Percentiles rank a stretch among this genome's conserved stretches.
These are phyloP conservation scores for Octonoba sinensis DNA, from an alignment of 2,888 invertebrate genomes.

Conservation along the genomic window DNA sequence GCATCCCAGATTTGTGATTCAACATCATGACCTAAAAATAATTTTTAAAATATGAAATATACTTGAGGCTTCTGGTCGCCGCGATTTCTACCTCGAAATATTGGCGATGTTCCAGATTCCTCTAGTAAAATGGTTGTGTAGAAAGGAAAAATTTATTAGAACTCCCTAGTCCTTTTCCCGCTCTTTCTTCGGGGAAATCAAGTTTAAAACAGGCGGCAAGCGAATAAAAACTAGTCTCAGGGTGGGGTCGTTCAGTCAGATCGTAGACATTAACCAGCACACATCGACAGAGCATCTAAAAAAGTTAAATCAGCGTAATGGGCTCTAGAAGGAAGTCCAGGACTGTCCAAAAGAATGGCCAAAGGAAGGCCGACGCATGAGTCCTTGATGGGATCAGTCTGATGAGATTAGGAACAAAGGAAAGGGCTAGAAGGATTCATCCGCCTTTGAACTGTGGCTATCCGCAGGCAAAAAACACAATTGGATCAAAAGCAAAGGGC, in stretches of 20 bases:
- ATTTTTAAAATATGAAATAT: too few relatives aligned
- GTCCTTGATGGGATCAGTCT: slow-evolving; percentile 35
- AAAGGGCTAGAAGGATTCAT: slow-evolving; percentile 44
- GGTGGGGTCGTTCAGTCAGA: slow-evolving; percentile 40
- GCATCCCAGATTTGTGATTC: too few relatives aligned
- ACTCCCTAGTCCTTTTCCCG: slow-evolving; percentile 1
- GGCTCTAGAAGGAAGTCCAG: slow-evolving; percentile 16
- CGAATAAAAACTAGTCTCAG: slow-evolving; percentile 44
- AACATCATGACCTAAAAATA: too few relatives aligned
- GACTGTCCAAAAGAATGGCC: slow-evolving; percentile 37
- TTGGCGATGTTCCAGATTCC: slow-evolving; percentile 42
- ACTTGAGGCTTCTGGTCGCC: too few relatives aligned
- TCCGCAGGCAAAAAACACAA: slow-evolving; percentile 47
- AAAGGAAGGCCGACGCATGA: slow-evolving; percentile 29
- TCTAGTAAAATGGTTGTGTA: slow-evolving; percentile 32
- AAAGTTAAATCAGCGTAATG: slow-evolving; percentile 55
- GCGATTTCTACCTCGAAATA: slow-evolving; percentile 23
- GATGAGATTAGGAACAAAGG: slow-evolving; percentile 52
- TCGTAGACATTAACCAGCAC: slow-evolving; percentile 20
- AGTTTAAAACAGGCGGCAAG: slow-evolving; percentile 48
- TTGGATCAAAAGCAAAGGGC: slow-evolving; percentile 34
- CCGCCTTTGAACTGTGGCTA: slow-evolving; percentile 45
- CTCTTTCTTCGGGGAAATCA: slow-evolving; percentile 55
- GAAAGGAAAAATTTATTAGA: neutral
- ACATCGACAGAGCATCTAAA: neutral